Conservation (phyloP, 92 coral and sea anemone genomes). For the Zoanthus solanderi region DNA sequence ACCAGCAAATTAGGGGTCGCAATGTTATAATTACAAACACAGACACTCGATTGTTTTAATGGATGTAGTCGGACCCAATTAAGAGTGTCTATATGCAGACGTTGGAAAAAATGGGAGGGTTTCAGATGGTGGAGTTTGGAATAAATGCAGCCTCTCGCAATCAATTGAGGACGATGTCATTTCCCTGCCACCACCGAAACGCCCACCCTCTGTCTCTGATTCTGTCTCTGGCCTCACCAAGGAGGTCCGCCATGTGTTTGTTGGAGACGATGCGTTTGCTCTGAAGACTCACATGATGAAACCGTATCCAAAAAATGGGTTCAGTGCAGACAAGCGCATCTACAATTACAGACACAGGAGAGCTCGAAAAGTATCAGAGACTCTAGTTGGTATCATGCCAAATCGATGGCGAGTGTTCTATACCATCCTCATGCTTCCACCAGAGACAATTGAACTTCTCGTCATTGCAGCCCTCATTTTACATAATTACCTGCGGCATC, state of each 20-base stretch:
- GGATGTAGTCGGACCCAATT: too few species aligned
- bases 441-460: constrained; percentile 38
- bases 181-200: constrained; percentile 55
- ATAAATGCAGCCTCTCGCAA: constrained; percentile 63
- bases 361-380: constrained; percentile 63
- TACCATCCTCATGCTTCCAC: constrained; percentile 39
- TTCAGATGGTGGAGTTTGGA: constrained; percentile 73
- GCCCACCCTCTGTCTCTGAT: constrained; percentile 45
- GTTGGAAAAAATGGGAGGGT: too few species aligned
- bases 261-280: constrained; percentile 59
- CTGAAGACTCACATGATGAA: constrained; percentile 58
- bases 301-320: constrained; percentile 63
- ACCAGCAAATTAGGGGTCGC: constrained; percentile 61
- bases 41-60: neutral
- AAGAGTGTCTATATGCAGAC: too few species aligned
- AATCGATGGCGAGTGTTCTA: constrained; percentile 61
- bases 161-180: constrained; percentile 57
- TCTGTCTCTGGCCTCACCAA: constrained; percentile 33
- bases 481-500: constrained; percentile 53
- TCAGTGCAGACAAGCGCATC: constrained; percentile 20
- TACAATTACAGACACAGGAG: constrained; percentile 50
- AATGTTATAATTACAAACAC: constrained; percentile 58
- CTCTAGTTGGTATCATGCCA: constrained; percentile 61
- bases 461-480: constrained; percentile 51
- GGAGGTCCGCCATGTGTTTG: constrained; percentile 58